A percentile compares a stretch with the other conserved stretches of the same genome.
phyloP scores from a whole-genome alignment of 1,140 invertebrate genomes.

The Cecropterus lyciades region DNA sequence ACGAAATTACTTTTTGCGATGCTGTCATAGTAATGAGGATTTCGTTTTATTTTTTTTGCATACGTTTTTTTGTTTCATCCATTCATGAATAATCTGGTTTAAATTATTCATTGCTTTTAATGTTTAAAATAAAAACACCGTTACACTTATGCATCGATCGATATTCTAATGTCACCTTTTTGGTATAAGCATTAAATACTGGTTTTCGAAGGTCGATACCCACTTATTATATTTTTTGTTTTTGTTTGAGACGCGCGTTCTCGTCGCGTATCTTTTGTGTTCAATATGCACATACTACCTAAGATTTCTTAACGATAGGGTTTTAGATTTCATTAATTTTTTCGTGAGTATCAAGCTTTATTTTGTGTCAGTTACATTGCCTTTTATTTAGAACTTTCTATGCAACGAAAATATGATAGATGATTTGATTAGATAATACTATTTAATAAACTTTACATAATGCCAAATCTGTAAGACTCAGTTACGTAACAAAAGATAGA shows the following conservation, averaged over 20 bases:
- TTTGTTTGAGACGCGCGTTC: constrained; percentile 26
- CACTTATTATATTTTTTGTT: constrained; percentile 40
- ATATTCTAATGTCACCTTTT: constrained; percentile 49
- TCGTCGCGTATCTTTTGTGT: not conserved
- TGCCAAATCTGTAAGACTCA: constrained; percentile 28
- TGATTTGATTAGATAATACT: constrained; percentile 24
- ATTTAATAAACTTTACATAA: constrained; percentile 38
- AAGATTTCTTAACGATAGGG: too few relatives aligned
- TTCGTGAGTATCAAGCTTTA: constrained; percentile 8
- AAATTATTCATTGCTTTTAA: constrained; percentile 35
- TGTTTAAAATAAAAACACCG: constrained; percentile 41
- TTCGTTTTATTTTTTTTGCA: not conserved
- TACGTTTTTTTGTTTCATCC: not conserved
- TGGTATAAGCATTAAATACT: constrained; percentile 49
- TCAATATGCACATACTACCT: too few relatives aligned
- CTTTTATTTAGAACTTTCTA: constrained; percentile 23
- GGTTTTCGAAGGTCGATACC: constrained; percentile 50
- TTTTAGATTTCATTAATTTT: not conserved
- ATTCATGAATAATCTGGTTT: constrained; percentile 25
- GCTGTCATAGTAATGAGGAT: not conserved
- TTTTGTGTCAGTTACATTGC: constrained; percentile 17
- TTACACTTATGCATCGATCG: constrained; percentile 54
- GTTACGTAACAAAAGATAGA: constrained; percentile 41
- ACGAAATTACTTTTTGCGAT: not conserved
- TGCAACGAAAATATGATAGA: constrained; percentile 15